A percentile compares a stretch with the other conserved stretches of the same genome.
Conservation (phyloP, 2,888 invertebrate genomes). For the Hydroisotoma schaefferi region DNA sequence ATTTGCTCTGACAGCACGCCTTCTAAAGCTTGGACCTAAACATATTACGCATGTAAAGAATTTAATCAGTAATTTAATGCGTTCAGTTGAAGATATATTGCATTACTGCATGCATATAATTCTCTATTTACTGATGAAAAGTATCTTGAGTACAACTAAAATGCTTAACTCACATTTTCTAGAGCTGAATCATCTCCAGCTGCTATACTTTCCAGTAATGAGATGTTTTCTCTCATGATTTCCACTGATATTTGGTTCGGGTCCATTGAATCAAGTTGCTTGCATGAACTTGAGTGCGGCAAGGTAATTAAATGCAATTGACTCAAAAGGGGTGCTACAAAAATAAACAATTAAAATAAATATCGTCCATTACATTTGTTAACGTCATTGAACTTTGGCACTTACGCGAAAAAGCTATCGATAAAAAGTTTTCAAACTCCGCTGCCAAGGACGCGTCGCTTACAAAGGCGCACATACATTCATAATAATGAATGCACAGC, state of each 20-base stretch:
- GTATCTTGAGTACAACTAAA: not conserved
- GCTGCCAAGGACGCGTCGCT: slow-evolving; percentile 61
- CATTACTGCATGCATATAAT: not conserved
- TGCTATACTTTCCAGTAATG: slow-evolving; percentile 45
- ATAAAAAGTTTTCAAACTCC: slow-evolving; percentile 61
- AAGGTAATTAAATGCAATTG: slow-evolving; percentile 41
- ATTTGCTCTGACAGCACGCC: slow-evolving; percentile 45
- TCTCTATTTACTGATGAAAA: not conserved
- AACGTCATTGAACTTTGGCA: not conserved
- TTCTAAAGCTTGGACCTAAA: slow-evolving; percentile 47
- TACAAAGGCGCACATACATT: slow-evolving; percentile 67
- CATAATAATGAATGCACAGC: slow-evolving; percentile 67
- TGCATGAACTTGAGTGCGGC: slow-evolving; percentile 15
- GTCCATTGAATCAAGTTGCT: slow-evolving; percentile 36
- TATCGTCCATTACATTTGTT: too few species aligned
- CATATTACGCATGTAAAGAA: not conserved
- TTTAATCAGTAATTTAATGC: not conserved
- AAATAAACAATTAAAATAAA: not conserved
- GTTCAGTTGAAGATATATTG: not conserved
- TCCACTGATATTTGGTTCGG: slow-evolving; percentile 44
- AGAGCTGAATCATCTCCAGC: slow-evolving; percentile 40
- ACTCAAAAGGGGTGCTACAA: slow-evolving; percentile 37
- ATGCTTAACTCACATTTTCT: slow-evolving; percentile 25
- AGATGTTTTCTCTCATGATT: slow-evolving; percentile 46
- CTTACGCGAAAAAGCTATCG: slow-evolving; percentile 29